Evolutionary conservation across 2,797 vertebrate genomes (phyloP).

Genomic region (Chelidonichthys spinosus): DNA sequence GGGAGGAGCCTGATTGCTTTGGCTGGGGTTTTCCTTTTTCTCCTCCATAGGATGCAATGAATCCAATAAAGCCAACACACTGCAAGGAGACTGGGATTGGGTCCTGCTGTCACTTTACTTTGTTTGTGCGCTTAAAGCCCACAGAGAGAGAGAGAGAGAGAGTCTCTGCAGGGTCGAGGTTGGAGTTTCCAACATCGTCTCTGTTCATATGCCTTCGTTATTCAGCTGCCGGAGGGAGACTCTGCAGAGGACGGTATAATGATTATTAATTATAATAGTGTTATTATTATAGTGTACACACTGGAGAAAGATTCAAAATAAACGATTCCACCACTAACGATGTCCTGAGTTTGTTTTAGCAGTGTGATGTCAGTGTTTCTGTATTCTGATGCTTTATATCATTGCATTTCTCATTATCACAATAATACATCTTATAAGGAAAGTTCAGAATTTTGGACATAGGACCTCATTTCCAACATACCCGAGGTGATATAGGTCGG

Average conservation of each 20-base stretch:
- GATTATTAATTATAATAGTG: neutral
- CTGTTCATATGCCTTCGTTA: conserved; percentile 46
- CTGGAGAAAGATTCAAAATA: conserved; percentile 58
- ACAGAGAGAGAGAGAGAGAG: conserved; percentile 1
- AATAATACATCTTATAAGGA: too few relatives aligned
- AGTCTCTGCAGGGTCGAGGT: neutral
- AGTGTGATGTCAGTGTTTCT: too few relatives aligned
- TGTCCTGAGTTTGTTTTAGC: neutral
- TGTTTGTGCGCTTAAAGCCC: conserved; percentile 16
- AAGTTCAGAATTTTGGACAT: too few relatives aligned
- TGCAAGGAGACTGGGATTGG: neutral
- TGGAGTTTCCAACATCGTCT: conserved; percentile 1
- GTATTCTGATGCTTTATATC: too few relatives aligned
- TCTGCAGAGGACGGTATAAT: neutral
- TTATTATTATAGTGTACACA: conserved; percentile 31
- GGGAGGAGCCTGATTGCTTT: neutral
- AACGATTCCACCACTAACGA: conserved; percentile 9
- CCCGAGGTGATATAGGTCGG: too few relatives aligned
- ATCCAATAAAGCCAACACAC: too few relatives aligned
- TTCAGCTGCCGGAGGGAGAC: conserved; percentile 31
- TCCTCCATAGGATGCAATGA: too few relatives aligned
- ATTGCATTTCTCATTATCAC: too few relatives aligned
- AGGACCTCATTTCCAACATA: too few relatives aligned
- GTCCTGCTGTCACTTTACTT: conserved; percentile 24
- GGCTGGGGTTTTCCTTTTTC: too few relatives aligned